Conservation (phyloP, 2,797 vertebrate species). For the Hylomyscus alleni region DNA sequence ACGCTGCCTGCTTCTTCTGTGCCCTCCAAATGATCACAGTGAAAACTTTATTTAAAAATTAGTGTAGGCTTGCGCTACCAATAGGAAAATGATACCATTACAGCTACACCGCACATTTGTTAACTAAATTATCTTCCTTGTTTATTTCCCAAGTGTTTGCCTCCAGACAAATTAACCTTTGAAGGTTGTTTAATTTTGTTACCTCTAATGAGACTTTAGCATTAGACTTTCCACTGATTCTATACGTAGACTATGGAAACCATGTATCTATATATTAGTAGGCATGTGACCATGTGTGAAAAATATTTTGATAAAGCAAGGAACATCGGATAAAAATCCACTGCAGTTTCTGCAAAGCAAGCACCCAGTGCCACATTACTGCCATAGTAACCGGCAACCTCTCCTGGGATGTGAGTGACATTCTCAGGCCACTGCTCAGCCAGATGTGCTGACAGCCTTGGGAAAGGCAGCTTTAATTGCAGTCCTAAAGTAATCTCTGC, state of each 20-base stretch:
- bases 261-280: not conserved
- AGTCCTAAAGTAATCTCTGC: slow-evolving; percentile 48
- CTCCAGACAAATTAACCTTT: slow-evolving; percentile 27
- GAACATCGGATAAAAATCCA: not conserved
- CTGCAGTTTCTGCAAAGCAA: not conserved
- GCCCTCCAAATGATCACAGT: not conserved
- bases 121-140: not conserved
- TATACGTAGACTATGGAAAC: not conserved
- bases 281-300: not conserved
- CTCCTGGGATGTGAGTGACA: slow-evolving; percentile 59
- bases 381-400: slow-evolving; percentile 6
- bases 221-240: not conserved
- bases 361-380: not conserved
- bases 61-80: not conserved
- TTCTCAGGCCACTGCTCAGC: slow-evolving; percentile 69
- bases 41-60: slow-evolving; percentile 37
- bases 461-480: slow-evolving; percentile 61
- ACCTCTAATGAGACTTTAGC: not conserved
- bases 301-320: slow-evolving; percentile 4
- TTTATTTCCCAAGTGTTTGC: slow-evolving; percentile 33
- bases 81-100: slow-evolving; percentile 25
- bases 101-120: not conserved
- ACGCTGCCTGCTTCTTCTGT: not conserved
- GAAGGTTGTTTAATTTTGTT: slow-evolving; percentile 4
- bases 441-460: slow-evolving; percentile 64